phyloP scores from a whole-genome alignment of 1,140 invertebrate genomes.

The Holotrichia oblita region DNA sequence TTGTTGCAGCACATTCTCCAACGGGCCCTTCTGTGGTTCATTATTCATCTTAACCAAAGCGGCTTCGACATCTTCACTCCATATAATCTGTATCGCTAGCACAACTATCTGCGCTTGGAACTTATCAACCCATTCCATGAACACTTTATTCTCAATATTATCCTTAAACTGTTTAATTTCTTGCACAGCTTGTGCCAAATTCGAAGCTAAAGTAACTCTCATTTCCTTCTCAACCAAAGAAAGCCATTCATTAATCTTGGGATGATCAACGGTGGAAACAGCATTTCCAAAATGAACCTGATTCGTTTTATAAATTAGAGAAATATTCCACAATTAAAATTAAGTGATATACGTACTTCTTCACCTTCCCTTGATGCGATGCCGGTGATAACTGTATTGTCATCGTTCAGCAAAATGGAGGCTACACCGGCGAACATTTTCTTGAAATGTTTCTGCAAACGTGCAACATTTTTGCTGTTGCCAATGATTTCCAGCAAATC shows the following conservation, averaged over 20 bases:
- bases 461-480: slow-evolving; percentile 98
- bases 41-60: slow-evolving; percentile 73
- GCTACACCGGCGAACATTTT: slow-evolving; percentile 99
- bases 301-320: neutral
- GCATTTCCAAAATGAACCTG: slow-evolving; percentile 81
- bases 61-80: slow-evolving; percentile 97
- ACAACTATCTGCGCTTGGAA: slow-evolving; percentile 97
- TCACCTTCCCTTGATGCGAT: slow-evolving; percentile 98
- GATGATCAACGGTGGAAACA: slow-evolving; percentile 92
- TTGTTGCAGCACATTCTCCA: slow-evolving; percentile 82
- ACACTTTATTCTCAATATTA: slow-evolving; percentile 82
- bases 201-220: slow-evolving; percentile 92
- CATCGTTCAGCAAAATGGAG: slow-evolving; percentile 94
- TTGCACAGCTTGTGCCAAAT: slow-evolving; percentile 87
- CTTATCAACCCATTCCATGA: slow-evolving; percentile 96
- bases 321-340: slow-evolving; percentile 3
- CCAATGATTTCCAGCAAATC: slow-evolving; percentile 99
- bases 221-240: slow-evolving; percentile 96
- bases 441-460: slow-evolving; percentile 99
- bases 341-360: slow-evolving; percentile 78
- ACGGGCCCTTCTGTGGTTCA: slow-evolving; percentile 67
- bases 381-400: slow-evolving; percentile 90
- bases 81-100: slow-evolving; percentile 94
- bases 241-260: slow-evolving; percentile 99
- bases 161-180: slow-evolving; percentile 93